phyloP scores from a whole-genome alignment of 2,797 vertebrate species.

The Sciurus vulgaris region DNA sequence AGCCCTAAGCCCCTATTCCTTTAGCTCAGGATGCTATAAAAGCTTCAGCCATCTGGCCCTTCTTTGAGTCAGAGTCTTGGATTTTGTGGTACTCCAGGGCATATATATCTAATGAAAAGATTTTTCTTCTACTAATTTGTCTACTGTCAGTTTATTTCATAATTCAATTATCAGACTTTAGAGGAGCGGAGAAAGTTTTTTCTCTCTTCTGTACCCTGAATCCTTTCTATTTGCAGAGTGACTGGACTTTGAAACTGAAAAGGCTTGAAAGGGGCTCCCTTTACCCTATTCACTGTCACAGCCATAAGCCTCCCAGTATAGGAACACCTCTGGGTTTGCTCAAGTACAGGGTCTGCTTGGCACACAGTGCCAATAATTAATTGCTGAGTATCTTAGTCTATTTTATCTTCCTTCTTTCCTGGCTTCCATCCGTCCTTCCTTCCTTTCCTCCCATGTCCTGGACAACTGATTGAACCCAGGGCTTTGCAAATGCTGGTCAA shows the following conservation, averaged over 20 bases:
- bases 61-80: neutral
- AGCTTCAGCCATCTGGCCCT: neutral
- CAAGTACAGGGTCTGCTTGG: neutral
- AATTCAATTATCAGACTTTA: neutral
- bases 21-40: neutral
- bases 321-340: neutral
- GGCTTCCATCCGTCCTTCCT: too few species aligned
- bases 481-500: too few species aligned
- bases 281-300: neutral
- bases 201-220: neutral
- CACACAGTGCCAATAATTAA: neutral
- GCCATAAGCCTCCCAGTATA: neutral
- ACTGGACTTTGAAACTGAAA: slow-evolving; percentile 23
- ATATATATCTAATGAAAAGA: neutral
- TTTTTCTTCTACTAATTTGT: neutral
- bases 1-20: neutral
- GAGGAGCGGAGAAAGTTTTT: neutral
- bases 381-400: neutral
- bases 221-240: neutral
- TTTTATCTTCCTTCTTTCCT: neutral
- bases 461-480: too few species aligned
- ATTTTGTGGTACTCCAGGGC: neutral
- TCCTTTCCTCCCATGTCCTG: too few species aligned
- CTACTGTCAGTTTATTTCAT: neutral
- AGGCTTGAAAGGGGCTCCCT: neutral